Percentiles rank a stretch among this genome's conserved stretches.
Evolutionary conservation across 2,888 invertebrate genomes (phyloP).

Genomic region (Chrysopilus asiliformis): DNA sequence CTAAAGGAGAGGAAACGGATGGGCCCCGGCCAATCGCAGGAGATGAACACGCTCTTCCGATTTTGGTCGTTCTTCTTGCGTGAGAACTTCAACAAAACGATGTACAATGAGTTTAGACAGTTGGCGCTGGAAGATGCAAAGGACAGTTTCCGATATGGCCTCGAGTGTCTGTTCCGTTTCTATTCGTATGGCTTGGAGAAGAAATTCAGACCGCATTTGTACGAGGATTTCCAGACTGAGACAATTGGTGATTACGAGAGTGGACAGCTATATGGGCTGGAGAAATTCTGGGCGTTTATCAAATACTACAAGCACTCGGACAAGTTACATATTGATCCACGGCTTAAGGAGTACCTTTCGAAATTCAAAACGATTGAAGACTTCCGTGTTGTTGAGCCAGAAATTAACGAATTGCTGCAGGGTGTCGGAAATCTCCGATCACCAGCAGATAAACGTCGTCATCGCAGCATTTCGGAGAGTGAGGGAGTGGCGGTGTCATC

Average conservation of each 20-base stretch:
- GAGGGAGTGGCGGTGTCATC: conserved; percentile 33
- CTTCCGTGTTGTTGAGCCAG: conserved; percentile 59
- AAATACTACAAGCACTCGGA: conserved; percentile 84
- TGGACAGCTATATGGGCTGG: conserved; percentile 92
- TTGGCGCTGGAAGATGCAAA: conserved; percentile 89
- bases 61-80: conserved; percentile 99
- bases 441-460: conserved; percentile 41
- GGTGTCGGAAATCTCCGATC: conserved; percentile 38
- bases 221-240: conserved; percentile 90
- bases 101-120: conserved; percentile 90
- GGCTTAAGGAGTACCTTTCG: conserved; percentile 55
- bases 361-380: conserved; percentile 83
- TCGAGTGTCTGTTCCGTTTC: conserved; percentile 88
- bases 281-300: conserved; percentile 98
- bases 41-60: conserved; percentile 98
- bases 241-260: conserved; percentile 80
- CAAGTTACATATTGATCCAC: conserved; percentile 59
- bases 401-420: conserved; percentile 46
- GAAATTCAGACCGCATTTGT: conserved; percentile 89
- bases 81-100: conserved; percentile 93
- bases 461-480: conserved; percentile 55
- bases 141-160: conserved; percentile 74
- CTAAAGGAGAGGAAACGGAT: conserved; percentile 77
- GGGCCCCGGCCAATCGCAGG: conserved; percentile 90
- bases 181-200: conserved; percentile 96